Base-by-base conservation (phyloP, 2,797 vertebrate genomes). In the Brotula barbata region DNA sequence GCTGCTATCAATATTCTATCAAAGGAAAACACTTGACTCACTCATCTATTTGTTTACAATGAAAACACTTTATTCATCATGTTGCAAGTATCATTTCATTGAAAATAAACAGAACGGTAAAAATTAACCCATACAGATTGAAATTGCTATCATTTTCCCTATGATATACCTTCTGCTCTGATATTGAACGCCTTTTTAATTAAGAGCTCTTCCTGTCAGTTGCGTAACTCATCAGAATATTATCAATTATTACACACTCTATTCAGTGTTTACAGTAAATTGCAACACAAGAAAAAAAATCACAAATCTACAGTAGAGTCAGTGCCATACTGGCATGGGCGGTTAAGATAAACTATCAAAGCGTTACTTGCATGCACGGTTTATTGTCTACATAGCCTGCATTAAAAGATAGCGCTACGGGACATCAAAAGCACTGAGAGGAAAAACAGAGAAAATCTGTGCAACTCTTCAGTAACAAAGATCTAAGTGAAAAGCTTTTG, bases 31-130 rank as follows among this genome's bases (percentile, higher is more conserved):
- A 48, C 42, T 40, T 12, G 12, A 44, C 6, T 51, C n/a, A 25
- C 7, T 36, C n/a, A 49, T 74, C 60, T 77, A 81, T 86, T 28
- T 28, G 25, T 28, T 87, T 88, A 90, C 82, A 85, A 88, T 88
- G 89, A 90, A 90, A 91, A 91, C 83, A 89, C 83, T 90, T 90
- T 90, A 89, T 88, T 89, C 41, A 71, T 88, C 58, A 77, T 84
- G 77, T 86, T 67, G 67, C 80, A 71, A 58, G 71, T 58, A 70
- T 85, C 57, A 68, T 76, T 69, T 85, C 55, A 78, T 73, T 85
- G 79, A 79, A 89, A 90, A 85, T 81, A 78, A 89, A 81, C 72
- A 73, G 69, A 83, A 71, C 54, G 59, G 79, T 81, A 85, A 82
- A 87, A 88, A 89, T 80, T 60, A 89, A 85, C 76, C 68, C 71